A percentile compares a stretch with the other conserved stretches of the same genome.
Evolutionary conservation across 1,140 invertebrate species (phyloP).

Genomic region (Idris sp.): DNA sequence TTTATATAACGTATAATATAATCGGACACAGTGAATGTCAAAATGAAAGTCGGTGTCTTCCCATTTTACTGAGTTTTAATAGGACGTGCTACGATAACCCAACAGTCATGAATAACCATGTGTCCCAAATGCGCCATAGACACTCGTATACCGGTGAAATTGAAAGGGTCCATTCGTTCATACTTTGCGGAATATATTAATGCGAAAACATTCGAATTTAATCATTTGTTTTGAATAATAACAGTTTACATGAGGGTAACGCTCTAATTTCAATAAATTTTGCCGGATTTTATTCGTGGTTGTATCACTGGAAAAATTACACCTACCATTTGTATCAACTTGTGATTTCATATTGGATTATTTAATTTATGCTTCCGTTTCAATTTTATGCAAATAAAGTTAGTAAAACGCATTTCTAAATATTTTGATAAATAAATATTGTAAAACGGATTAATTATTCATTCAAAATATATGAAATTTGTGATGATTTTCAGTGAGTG

Average conservation of each 20-base stretch:
- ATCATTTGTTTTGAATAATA: conserved; percentile 47
- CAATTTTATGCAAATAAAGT: too few species aligned
- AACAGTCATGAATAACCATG: conserved; percentile 64
- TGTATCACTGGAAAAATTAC: conserved; percentile 16
- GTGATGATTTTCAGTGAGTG: too few species aligned
- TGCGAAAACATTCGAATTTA: conserved; percentile 47
- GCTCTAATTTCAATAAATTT: conserved; percentile 27
- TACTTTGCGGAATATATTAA: conserved; percentile 53
- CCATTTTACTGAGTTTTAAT: conserved; percentile 61
- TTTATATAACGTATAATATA: conserved; percentile 32
- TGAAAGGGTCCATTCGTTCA: conserved; percentile 60
- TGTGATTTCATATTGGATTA: too few species aligned
- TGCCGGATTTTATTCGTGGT: conserved; percentile 6
- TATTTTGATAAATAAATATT: too few species aligned
- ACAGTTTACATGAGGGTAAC: conserved; percentile 1
- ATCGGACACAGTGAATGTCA: conserved; percentile 42
- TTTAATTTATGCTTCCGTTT: too few species aligned
- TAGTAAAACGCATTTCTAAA: too few species aligned
- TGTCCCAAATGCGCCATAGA: conserved; percentile 60
- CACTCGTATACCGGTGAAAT: conserved; percentile 48
- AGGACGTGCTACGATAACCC: conserved; percentile 38
- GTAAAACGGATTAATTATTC: too few species aligned
- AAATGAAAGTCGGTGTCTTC: conserved; percentile 57
- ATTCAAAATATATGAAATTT: too few species aligned
- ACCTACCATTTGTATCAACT: background rate